These are phyloP conservation scores for Maccullochella peelii DNA, from an alignment of 2,113 vertebrate genomes.

Conservation along the genomic window DNA sequence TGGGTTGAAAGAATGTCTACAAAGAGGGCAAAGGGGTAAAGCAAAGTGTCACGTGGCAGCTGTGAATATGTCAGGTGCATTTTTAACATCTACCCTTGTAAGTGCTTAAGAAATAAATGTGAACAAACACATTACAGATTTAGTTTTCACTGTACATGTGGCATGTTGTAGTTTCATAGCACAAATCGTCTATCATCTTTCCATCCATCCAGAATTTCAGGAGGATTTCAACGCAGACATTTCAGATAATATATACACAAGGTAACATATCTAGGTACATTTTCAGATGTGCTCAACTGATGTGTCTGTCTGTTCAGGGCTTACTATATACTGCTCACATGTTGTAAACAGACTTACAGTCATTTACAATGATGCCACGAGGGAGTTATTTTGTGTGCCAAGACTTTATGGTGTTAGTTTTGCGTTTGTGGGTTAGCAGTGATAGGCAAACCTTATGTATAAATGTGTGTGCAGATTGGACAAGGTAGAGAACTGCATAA, in stretches of 20 bases:
- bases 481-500: slow-evolving; percentile 43
- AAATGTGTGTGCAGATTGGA: slow-evolving; percentile 38
- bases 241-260: neutral
- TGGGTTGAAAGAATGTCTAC: slow-evolving; percentile 15
- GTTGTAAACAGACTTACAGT: neutral
- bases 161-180: neutral
- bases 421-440: slow-evolving; percentile 7
- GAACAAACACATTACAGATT: neutral
- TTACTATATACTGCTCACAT: neutral
- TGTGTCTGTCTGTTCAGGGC: neutral
- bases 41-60: neutral
- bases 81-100: neutral
- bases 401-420: slow-evolving; percentile 22
- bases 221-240: neutral
- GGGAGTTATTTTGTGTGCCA: slow-evolving; percentile 33
- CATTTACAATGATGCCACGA: slow-evolving; percentile 14
- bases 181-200: neutral
- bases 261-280: neutral
- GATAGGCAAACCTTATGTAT: slow-evolving; percentile 56
- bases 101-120: neutral
- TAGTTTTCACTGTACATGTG: neutral
- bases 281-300: neutral
- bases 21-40: slow-evolving; percentile 13
- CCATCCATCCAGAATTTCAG: neutral
- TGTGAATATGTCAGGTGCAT: slow-evolving; percentile 23